Base-by-base conservation (phyloP, 2,888 invertebrate species). In the Drosophila neonasuta region DNA sequence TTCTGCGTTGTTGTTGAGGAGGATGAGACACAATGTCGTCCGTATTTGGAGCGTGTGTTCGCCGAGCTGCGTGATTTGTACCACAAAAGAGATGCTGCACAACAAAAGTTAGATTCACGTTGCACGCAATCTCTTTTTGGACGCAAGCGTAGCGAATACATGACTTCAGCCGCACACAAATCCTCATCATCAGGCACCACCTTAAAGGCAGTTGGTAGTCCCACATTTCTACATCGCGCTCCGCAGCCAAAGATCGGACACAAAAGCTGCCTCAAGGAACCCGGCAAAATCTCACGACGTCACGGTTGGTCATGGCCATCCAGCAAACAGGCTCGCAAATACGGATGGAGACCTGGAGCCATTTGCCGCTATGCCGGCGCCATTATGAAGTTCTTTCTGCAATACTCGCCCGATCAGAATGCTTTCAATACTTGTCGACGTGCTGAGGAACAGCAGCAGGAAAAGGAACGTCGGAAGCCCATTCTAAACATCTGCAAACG, bases 221-320 rank as follows among this genome's bases (percentile, higher is more conserved):
- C 69, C 2, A 32, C 59, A 1, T 55, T 56, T 13, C 13, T 66
- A 17, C 30, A 71, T 13, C 74, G 75, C 7, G 49, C 44, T 50
- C 64, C 81, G 0, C 15, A 1, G 0, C 36, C 91, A 0, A 90
- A 91, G 11, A 88, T 92, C 92, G 0, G 94, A 0, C 94, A 94
- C 77, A 93, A 92, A 65, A 87, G 90, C 52, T 94, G 94, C 77
- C 88, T 92, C 1, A 92, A 92, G 61, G 86, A 91, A 0, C n/a
- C 20, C 0, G 85, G 89, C 34, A 89, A 91, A 1, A 94, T 95
- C 0, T 94, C 95, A 0, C 89, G 92, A 0, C 89, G 91, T 24
- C 94, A 94, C 93, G 95, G 95, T 0, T 95, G 95, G 95, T 86
- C 93, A 15, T 95, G 95, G 95, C 93, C 79, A 9, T 58, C 74